These are phyloP conservation scores for Theristus sp. DNA, from an alignment of 2,888 invertebrate genomes.

Conservation along the genomic window DNA sequence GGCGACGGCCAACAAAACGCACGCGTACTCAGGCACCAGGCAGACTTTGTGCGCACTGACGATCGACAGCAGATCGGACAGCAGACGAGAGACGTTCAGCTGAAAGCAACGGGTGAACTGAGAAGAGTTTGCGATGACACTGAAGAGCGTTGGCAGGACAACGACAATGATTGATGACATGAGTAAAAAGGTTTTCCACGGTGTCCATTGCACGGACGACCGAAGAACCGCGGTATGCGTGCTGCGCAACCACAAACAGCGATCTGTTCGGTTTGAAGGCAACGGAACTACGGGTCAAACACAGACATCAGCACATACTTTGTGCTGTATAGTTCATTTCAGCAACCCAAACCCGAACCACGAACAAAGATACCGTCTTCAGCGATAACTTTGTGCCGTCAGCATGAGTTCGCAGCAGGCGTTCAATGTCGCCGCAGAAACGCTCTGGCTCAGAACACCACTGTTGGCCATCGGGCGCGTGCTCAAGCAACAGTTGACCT, in stretches of 20 bases:
- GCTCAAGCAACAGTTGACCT: not conserved
- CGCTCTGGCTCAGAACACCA: not conserved
- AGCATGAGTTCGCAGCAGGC: not conserved
- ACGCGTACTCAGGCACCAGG: constrained; percentile 37
- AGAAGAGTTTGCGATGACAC: too few relatives aligned
- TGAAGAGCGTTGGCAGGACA: too few relatives aligned
- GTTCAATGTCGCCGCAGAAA: not conserved
- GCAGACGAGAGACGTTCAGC: constrained; percentile 35
- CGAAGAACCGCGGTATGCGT: too few relatives aligned
- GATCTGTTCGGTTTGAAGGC: too few relatives aligned
- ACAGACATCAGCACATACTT: too few relatives aligned
- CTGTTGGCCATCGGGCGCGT: not conserved
- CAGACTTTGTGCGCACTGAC: constrained; percentile 35
- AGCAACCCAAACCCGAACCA: too few relatives aligned
- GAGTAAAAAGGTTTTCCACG: too few relatives aligned
- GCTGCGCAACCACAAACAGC: too few relatives aligned
- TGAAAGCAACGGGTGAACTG: too few relatives aligned
- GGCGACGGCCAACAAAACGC: constrained; percentile 36
- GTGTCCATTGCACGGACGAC: too few relatives aligned
- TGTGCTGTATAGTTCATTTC: not conserved
- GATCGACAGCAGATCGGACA: constrained; percentile 35
- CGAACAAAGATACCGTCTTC: not conserved
- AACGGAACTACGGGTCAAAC: too few relatives aligned
- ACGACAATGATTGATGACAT: too few relatives aligned
- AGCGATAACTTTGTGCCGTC: not conserved